Evolutionary conservation across 2,797 vertebrate genomes (phyloP).

Genomic region (Picus viridis): DNA sequence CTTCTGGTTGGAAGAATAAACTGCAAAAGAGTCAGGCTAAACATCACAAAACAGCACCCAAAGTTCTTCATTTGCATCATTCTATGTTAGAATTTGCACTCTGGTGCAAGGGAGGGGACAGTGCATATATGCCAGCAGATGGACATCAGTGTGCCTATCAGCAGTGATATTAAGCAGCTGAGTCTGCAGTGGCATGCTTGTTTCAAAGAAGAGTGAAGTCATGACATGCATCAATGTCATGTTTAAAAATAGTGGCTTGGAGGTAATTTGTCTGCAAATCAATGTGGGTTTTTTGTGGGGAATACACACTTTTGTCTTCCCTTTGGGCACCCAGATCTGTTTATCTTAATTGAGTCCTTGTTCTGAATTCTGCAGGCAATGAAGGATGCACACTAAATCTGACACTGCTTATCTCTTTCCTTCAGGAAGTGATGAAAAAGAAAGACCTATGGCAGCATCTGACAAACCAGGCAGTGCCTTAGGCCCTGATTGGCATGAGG

Average conservation of each 20-base stretch:
- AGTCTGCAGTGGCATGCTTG: not conserved
- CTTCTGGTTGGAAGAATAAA: not conserved
- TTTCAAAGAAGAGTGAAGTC: not conserved
- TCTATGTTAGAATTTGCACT: not conserved
- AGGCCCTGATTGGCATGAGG: conserved; percentile 95
- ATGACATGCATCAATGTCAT: not conserved
- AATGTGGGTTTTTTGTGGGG: not conserved
- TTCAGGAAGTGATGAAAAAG: conserved; percentile 69
- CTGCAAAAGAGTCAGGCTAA: not conserved
- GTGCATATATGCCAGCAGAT: not conserved
- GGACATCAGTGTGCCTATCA: not conserved
- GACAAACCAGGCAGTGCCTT: conserved; percentile 88
- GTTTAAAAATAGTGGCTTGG: not conserved
- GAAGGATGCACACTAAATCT: not conserved
- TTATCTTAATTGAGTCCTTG: not conserved
- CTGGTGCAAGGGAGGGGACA: not conserved
- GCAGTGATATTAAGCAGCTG: not conserved
- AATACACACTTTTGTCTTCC: not conserved
- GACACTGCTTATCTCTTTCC: not conserved
- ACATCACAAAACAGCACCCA: not conserved
- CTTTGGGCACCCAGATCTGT: not conserved
- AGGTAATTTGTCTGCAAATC: not conserved
- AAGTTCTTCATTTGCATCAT: not conserved
- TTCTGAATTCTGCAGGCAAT: not conserved
- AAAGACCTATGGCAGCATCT: not conserved